Evolutionary conservation across 2,888 invertebrate species (phyloP).

Genomic region (Tryphoninae sp.): DNA sequence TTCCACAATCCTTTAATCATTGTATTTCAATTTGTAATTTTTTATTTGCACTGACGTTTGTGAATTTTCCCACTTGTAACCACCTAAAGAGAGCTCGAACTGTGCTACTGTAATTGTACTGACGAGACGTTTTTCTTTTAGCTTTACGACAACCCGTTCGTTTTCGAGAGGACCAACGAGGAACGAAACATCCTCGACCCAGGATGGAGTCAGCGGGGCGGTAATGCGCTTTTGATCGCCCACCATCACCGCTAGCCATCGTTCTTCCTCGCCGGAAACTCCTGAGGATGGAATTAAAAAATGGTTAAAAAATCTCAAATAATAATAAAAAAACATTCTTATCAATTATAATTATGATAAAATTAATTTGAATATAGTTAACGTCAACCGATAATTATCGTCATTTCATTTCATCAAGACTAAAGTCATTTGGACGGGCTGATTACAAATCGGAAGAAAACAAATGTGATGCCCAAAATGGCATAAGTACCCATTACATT

Average conservation of each 20-base stretch:
- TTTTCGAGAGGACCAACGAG: conserved; percentile 81
- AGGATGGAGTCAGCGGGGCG: conserved; percentile 77
- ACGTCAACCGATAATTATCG: no score
- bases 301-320: not conserved
- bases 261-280: conserved; percentile 79
- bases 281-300: conserved; percentile 39
- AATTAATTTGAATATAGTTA: not conserved
- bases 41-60: conserved; percentile 76
- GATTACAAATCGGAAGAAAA: no score
- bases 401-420: no score
- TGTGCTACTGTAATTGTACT: conserved; percentile 82
- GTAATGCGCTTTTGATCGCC: conserved; percentile 81
- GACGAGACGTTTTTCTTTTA: conserved; percentile 82
- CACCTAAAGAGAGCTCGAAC: conserved; percentile 81
- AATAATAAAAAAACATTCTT: not conserved
- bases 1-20: not conserved
- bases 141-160: conserved; percentile 81
- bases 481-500: no score
- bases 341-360: no score
- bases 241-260: conserved; percentile 81
- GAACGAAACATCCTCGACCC: conserved; percentile 82
- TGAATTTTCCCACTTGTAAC: conserved; percentile 81
- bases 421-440: no score
- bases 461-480: no score
- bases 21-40: not conserved